Evolutionary conservation across 2,113 vertebrate species (phyloP).

Genomic region (Paratilapia polleni): DNA sequence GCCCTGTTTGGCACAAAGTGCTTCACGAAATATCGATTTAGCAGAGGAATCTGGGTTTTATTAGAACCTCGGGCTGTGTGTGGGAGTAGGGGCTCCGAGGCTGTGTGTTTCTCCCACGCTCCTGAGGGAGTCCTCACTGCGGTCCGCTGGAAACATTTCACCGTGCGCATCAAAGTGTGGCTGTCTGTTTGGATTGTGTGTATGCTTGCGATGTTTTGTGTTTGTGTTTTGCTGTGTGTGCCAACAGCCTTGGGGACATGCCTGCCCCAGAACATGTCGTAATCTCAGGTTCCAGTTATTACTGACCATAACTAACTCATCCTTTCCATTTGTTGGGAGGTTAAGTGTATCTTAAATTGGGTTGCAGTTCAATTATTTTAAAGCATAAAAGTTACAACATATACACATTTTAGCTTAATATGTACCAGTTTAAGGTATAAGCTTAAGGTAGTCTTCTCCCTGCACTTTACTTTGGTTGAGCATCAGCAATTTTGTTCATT

Average conservation of each 20-base stretch:
- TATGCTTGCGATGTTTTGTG: neutral
- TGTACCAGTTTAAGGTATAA: neutral
- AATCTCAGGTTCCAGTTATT: neutral
- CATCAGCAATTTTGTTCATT: neutral
- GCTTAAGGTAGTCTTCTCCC: neutral
- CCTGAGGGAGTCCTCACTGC: conserved; percentile 46
- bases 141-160: conserved; percentile 54
- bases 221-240: conserved; percentile 14
- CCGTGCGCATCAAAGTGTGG: conserved; percentile 33
- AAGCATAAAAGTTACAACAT: neutral
- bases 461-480: neutral
- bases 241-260: neutral
- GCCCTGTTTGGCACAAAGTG: conserved; percentile 9
- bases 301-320: neutral
- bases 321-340: neutral
- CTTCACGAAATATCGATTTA: conserved; percentile 58
- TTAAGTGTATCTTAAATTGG: neutral
- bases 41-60: conserved; percentile 49
- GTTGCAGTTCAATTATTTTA: neutral
- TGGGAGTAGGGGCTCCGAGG: conserved; percentile 64
- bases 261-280: neutral
- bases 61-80: conserved; percentile 51
- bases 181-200: conserved; percentile 18
- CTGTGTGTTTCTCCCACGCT: conserved; percentile 74
- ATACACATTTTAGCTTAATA: neutral